Base-by-base conservation (phyloP, 2,797 vertebrate genomes). In the Falco cherrug region DNA sequence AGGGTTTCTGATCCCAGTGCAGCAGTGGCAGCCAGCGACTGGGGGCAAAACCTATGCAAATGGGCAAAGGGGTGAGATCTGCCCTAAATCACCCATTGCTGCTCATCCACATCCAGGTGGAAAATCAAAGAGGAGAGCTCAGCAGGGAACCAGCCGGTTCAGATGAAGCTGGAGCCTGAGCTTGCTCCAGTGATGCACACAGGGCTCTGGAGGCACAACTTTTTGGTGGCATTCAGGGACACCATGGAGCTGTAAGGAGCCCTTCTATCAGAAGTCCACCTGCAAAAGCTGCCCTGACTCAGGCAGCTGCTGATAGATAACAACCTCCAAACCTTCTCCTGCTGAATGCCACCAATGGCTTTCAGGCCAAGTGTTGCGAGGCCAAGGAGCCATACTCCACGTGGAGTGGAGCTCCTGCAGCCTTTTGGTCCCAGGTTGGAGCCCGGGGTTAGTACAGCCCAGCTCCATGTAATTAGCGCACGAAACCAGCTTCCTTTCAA, bases 401-500 rank as follows among this genome's bases (percentile, higher is more conserved):
- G 6, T 29, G 31, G 35, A 48, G 13, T 16, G 41, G 37, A 91
- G 11, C 3, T 50, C 18, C 41, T 31, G 24, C 61, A 83, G 56
- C 76, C 69, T 69, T 85, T 81, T 6, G 0, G 28, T 33, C 59
- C 43, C 89, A 50, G 73, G 28, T 53, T 71, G 24, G 11, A 63
- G 35, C 7, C n/a, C 33, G 29, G 71, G 41, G 45, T 37, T 85
- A 13, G 57, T 12, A 26, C 57, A 89, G 84, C 50, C 47, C 51
- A 60, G 48, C 31, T 93, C 76, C 43, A 3, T 0, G 2, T n/a
- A 77, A 70, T 75, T 61, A 65, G 15, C 0, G 0, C 77, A 69
- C 41, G 73, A 89, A 96, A 94, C 45, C 75, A 81, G 69, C 68
- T 88, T 89, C 82, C 43, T 93, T 94, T 91, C 71, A 93, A 73